A percentile compares a stretch with the other conserved stretches of the same genome.
Evolutionary conservation across 1,140 invertebrate genomes (phyloP).

Genomic region (Drosophila sulfurigaster): DNA sequence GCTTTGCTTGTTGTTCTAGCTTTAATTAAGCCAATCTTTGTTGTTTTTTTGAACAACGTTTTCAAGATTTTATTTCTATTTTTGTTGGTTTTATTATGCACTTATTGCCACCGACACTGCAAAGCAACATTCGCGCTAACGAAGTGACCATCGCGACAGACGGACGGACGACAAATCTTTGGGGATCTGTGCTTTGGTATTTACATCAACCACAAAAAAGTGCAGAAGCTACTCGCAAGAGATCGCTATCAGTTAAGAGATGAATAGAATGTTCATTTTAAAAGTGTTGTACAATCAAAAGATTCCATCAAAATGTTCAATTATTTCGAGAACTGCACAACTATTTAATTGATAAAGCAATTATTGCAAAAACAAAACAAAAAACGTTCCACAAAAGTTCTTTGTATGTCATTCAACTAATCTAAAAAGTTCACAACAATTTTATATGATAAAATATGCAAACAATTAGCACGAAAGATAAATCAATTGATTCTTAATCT

Average conservation of each 20-base stretch:
- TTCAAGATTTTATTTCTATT: conserved; percentile 24
- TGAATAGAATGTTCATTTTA: background rate
- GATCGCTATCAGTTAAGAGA: conserved; percentile 1
- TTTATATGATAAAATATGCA: too few species aligned
- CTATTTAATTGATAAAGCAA: too few species aligned
- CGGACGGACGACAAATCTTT: background rate
- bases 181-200: background rate
- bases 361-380: too few species aligned
- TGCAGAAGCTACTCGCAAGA: background rate
- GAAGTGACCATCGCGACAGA: conserved; percentile 2
- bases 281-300: background rate
- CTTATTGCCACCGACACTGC: background rate
- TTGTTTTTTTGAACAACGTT: conserved; percentile 44
- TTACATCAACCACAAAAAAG: background rate
- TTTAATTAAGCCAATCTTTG: conserved; percentile 69
- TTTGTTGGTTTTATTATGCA: conserved; percentile 17
- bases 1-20: conserved; percentile 35
- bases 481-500: too few species aligned
- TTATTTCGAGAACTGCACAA: too few species aligned
- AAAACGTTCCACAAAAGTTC: too few species aligned
- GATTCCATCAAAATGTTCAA: background rate
- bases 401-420: too few species aligned
- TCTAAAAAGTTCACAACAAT: too few species aligned
- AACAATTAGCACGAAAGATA: too few species aligned
- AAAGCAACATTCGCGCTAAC: conserved; percentile 10